These are phyloP conservation scores for Hirtodrosophila confusa DNA, from an alignment of 2,888 invertebrate species.

Conservation along the genomic window DNA sequence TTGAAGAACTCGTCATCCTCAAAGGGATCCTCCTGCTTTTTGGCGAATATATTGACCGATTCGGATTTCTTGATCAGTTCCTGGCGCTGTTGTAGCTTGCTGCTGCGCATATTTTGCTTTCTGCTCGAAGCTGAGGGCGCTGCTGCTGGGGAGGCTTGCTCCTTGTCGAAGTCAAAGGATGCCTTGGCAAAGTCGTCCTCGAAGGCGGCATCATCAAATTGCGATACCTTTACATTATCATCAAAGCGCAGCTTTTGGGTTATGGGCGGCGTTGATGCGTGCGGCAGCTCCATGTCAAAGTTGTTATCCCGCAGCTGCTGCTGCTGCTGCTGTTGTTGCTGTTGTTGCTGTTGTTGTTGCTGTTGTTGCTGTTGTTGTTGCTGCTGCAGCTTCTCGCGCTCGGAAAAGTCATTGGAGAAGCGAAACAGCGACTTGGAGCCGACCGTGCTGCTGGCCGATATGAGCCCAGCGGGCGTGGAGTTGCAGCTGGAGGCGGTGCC, in stretches of 20 bases:
- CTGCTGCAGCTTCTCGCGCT: constrained; percentile 76
- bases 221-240: constrained; percentile 88
- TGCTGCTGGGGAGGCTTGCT: constrained; percentile 70
- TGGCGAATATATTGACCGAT: constrained; percentile 94
- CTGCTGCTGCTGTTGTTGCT: constrained; percentile 37
- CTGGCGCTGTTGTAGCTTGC: constrained; percentile 84
- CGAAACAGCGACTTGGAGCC: constrained; percentile 84
- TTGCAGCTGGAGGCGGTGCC: constrained; percentile 81
- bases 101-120: constrained; percentile 82
- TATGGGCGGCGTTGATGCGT: constrained; percentile 70
- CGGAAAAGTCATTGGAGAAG: constrained; percentile 88
- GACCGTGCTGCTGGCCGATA: constrained; percentile 58
- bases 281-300: constrained; percentile 65
- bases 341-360: too few species aligned
- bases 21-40: constrained; percentile 94
- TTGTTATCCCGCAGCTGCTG: constrained; percentile 52
- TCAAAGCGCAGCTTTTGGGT: constrained; percentile 86
- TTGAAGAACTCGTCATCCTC: constrained; percentile 95
- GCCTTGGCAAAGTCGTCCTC: constrained; percentile 87
- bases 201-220: constrained; percentile 83
- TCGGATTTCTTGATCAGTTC: constrained; percentile 93
- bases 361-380: constrained; percentile 54
- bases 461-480: constrained; percentile 75
- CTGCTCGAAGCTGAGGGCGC: constrained; percentile 49
- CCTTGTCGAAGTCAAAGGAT: constrained; percentile 83